A percentile compares a stretch with the other conserved stretches of the same genome.
Conservation (phyloP, 2,113 vertebrate genomes). For the Ceyx margarethae region DNA sequence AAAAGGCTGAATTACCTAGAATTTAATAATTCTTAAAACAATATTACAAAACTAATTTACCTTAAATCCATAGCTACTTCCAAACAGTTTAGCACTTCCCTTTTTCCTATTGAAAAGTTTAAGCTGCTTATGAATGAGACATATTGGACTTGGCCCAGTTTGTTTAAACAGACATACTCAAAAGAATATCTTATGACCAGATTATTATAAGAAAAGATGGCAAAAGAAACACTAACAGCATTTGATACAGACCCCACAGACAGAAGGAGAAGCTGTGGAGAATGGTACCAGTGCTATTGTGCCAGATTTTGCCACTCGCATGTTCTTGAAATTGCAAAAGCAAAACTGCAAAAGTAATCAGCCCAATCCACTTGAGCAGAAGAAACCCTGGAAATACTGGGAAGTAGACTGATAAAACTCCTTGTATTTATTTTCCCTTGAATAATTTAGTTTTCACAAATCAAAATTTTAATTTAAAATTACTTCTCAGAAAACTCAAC, state of each 20-base stretch:
- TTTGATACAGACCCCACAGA: neutral
- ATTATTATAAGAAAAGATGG: neutral
- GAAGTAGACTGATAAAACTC: neutral
- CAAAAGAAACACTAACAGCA: neutral
- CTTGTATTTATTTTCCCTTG: neutral
- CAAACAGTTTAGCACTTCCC: neutral
- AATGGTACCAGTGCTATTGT: neutral
- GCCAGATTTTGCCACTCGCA: rapidly evolving
- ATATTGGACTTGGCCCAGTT: neutral
- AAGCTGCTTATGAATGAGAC: neutral
- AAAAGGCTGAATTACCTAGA: neutral
- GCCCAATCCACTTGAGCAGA: neutral
- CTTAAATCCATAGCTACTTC: neutral
- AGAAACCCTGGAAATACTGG: neutral
- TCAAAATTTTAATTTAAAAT: neutral
- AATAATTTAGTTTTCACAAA: neutral
- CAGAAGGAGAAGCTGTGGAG: neutral
- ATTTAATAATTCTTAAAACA: neutral
- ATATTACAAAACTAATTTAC: neutral
- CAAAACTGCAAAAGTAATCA: neutral
- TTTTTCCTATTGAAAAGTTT: neutral
- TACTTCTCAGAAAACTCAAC: neutral
- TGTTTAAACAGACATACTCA: neutral
- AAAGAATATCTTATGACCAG: neutral
- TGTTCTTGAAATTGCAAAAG: neutral